Conservation (phyloP, 2,888 invertebrate species). For the Vesta saturnalis region DNA sequence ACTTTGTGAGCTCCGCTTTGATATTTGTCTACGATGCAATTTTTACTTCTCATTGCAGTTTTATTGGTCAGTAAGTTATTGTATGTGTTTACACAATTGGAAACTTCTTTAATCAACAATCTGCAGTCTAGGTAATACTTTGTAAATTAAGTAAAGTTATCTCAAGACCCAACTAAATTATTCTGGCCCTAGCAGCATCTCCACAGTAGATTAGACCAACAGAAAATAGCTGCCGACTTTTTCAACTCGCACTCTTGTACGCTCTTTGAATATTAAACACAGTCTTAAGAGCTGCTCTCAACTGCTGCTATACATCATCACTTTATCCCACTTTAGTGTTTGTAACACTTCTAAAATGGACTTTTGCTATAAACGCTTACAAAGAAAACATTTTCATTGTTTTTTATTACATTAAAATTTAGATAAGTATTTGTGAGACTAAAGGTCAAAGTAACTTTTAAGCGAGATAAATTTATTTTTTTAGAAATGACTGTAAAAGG, state of each 20-base stretch:
- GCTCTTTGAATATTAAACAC: slow-evolving; percentile 52
- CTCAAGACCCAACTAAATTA: slow-evolving; percentile 44
- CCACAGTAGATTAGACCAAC: slow-evolving; percentile 48
- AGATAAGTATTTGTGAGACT: not conserved
- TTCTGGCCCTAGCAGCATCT: slow-evolving; percentile 43
- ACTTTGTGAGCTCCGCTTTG: not conserved
- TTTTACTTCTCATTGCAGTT: not conserved
- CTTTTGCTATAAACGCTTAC: slow-evolving; percentile 39
- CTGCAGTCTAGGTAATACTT: slow-evolving; percentile 11
- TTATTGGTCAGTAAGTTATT: not conserved
- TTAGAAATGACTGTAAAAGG: slow-evolving; percentile 20
- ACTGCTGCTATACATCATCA: slow-evolving; percentile 51
- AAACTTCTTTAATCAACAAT: slow-evolving; percentile 2
- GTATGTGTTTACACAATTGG: not conserved
- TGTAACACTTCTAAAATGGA: slow-evolving; percentile 48
- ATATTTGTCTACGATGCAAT: not conserved
- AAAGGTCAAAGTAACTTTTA: not conserved
- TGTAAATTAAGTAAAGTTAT: slow-evolving; percentile 34
- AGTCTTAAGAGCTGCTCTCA: slow-evolving; percentile 50
- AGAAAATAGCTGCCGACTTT: slow-evolving; percentile 52
- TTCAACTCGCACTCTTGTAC: slow-evolving; percentile 49
- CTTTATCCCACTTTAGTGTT: slow-evolving; percentile 51
- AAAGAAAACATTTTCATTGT: slow-evolving; percentile 29
- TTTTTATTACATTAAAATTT: slow-evolving; percentile 24
- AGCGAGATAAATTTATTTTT: not conserved